Base-by-base conservation (phyloP, 2,113 vertebrate genomes). In the Chionodraco myersi region DNA sequence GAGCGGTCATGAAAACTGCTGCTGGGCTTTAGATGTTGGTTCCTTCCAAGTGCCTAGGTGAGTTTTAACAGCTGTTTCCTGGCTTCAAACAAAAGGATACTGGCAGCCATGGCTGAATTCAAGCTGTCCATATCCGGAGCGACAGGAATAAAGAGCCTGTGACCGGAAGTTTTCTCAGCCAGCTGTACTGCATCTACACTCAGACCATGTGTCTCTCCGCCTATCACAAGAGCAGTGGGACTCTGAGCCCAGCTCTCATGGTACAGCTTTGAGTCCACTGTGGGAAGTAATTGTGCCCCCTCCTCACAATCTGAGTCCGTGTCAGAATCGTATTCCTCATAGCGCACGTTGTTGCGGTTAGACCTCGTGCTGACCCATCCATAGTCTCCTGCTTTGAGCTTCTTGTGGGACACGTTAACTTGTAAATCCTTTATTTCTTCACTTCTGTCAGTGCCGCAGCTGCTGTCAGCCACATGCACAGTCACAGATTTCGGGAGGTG, bases 51-150 rank as follows among this genome's bases (percentile, higher is more conserved):
- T 44, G 77, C 89, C 51, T 89, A 78, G n/a, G 49, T 69, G 1
- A 85, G 26, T 51, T 86, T 80, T 36, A 92, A 67, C 45, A 95
- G 90, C 75, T 99, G 98, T 59, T 96, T 95, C 82, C 92, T 96
- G 58, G 95, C 98, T 88, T 99, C 98, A 11, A 99, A 99, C 0
- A 99, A 82, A 68, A 99, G 79, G 14, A 99, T 92, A 74, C 94
- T 97, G 4, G 97, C 96, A 0, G 97, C 97, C 88, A 98, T 95
- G 4, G 97, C 97, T 0, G 97, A 96, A 83, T 99, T 99, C 66
- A 99, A 72, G 86, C 98, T 97, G 84, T 98, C 96, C 89, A 97
- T 80, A 0, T 94, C 94, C 0, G 95, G 95, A 53, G 95, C 94
- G 0, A 97, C 63, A 0, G 98, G 96, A 52, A 99, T 96, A 26